phyloP scores from a whole-genome alignment of 2,113 vertebrate species.

The Osmerus eperlanus region DNA sequence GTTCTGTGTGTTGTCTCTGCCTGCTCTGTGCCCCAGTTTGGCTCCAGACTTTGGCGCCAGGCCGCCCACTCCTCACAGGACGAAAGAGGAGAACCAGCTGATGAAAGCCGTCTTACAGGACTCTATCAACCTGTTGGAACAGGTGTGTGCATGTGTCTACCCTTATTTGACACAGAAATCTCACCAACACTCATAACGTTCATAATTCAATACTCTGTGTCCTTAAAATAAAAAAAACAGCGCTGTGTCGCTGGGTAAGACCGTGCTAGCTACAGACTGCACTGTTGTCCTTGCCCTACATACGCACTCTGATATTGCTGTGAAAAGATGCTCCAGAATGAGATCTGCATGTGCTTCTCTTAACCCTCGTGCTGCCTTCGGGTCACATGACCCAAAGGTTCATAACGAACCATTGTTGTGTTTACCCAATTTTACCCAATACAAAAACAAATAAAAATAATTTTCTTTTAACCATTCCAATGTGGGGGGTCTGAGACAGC shows the following conservation, averaged over 20 bases:
- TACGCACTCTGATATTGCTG: too few species aligned
- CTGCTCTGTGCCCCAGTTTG: constrained; percentile 41
- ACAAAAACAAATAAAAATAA: too few species aligned
- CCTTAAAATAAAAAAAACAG: too few species aligned
- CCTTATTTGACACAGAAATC: not conserved
- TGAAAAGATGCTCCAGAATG: not conserved
- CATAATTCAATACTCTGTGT: not conserved
- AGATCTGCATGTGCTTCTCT: not conserved
- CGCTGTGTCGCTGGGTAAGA: too few species aligned
- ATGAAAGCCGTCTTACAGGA: constrained; percentile 87
- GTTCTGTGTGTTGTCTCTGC: not conserved
- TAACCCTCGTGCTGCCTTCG: too few species aligned
- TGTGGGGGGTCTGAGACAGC: too few species aligned
- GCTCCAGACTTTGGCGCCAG: constrained; percentile 47
- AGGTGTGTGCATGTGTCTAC: constrained; percentile 68
- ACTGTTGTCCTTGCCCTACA: too few species aligned
- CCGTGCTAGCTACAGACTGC: too few species aligned
- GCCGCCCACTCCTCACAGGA: constrained; percentile 32
- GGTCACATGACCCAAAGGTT: too few species aligned
- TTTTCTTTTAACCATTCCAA: too few species aligned
- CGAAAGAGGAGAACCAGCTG: constrained; percentile 56
- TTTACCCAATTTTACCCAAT: too few species aligned
- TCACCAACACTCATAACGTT: not conserved
- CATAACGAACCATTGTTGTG: too few species aligned
- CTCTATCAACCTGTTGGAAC: constrained; percentile 88